Evolutionary conservation across 2,113 vertebrate species (phyloP), one percentile per base, ranked within the genome.

Genomic region (Stomatorhinus ivindoensis): DNA sequence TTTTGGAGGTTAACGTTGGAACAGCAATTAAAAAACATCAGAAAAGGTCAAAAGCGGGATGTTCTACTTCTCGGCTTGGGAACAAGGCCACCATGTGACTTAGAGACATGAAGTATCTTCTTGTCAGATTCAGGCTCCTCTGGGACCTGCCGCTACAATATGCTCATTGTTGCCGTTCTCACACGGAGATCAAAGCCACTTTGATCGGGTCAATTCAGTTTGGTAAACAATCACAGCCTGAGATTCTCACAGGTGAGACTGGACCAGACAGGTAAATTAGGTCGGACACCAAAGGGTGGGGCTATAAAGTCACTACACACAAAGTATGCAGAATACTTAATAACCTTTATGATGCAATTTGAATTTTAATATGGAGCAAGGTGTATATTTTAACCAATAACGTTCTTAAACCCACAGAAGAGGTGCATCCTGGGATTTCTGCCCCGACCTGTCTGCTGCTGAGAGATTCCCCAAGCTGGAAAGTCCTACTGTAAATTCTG

Each of bases 151-250:
- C 88, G 92, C 93, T 93, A 96, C 95, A 96, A 96, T 95, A 94
- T 94, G 92, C 92, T 95, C 27, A 95, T 95, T 95, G 95, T 96
- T 95, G 93, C 93, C 92, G 91, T 90, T 92, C 92, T 92, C 86
- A 91, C 91, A 92, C 91, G 92, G 90, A 95, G 93, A 95, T 95
- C 94, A 92, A 92, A 96, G 94, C 91, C 92, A 91, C 96, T 96
- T 95, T 96, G 95, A 96, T 95, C 93, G 17, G 83, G 90, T 93
- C 95, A 95, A 95, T 95, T 95, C 94, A 95, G 94, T 95, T 95
- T 95, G 93, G 95, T 93, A 95, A 95, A 95, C 94, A 93, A 95
- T 96, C 95, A 94, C 94, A 93, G 94, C 91, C 89, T 90, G 88
- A 92, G 92, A 92, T 92, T 83, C 39, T 69, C 42, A 31, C 10